Evolutionary conservation across 2,888 invertebrate genomes (phyloP).

Genomic region (Crioceris asparagi): DNA sequence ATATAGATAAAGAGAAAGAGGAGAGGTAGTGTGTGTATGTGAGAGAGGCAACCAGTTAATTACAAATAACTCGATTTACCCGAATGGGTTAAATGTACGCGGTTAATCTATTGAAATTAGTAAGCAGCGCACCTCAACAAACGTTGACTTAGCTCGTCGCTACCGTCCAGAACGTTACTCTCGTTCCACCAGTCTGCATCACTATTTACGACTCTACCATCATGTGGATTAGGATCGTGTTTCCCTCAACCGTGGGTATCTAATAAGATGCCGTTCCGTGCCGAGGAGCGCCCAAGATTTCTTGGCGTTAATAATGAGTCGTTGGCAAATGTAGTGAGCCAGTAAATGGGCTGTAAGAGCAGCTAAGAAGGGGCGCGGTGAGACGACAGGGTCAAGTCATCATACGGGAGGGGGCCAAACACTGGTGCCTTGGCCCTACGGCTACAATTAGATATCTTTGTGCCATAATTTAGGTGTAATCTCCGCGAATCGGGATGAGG

Average conservation of each 20-base stretch:
- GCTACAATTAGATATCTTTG: constrained; percentile 46
- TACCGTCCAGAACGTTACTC: constrained; percentile 16
- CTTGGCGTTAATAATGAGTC: constrained; percentile 38
- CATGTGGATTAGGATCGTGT: no score
- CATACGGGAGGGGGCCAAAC: constrained; percentile 18
- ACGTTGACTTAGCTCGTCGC: constrained; percentile 35
- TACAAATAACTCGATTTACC: constrained; percentile 42
- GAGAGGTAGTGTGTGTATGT: no score
- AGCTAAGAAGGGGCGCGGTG: constrained; percentile 21
- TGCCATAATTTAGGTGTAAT: constrained; percentile 50
- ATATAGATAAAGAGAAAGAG: constrained; percentile 1
- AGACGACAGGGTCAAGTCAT: constrained; percentile 30
- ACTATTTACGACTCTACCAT: not conserved
- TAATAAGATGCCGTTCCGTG: no score
- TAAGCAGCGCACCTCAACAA: constrained; percentile 39
- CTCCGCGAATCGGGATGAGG: constrained; percentile 32
- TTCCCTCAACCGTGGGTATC: no score
- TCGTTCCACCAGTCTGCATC: not conserved
- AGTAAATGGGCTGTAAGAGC: constrained; percentile 39
- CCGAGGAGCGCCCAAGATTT: no score
- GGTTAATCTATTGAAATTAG: constrained; percentile 42
- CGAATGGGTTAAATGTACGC: constrained; percentile 40
- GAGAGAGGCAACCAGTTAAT: constrained; percentile 36
- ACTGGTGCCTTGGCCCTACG: constrained; percentile 15
- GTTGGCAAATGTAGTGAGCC: constrained; percentile 38